These are phyloP conservation scores for Euleptes europaea DNA, from an alignment of 2,113 vertebrate genomes.

Conservation along the genomic window DNA sequence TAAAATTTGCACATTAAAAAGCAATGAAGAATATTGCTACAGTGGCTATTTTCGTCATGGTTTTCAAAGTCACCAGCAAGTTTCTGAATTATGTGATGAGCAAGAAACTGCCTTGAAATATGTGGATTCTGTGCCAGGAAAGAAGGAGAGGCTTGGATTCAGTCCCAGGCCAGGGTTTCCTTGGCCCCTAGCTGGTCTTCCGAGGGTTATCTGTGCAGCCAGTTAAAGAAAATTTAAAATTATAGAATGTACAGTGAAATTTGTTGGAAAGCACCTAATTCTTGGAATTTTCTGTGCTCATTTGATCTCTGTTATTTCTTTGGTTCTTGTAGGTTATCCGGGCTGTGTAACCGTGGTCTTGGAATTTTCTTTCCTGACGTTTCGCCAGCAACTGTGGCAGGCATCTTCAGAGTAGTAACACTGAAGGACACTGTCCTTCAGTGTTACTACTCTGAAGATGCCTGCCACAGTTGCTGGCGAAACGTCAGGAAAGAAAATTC, in stretches of 20 bases:
- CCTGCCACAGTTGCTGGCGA: too few relatives aligned
- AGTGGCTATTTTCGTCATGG: constrained; percentile 20
- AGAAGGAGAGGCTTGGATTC: background rate
- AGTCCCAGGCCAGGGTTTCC: background rate
- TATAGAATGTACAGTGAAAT: background rate
- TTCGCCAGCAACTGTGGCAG: too few relatives aligned
- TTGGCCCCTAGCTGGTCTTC: background rate
- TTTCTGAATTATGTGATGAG: background rate
- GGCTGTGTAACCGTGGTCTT: too few relatives aligned
- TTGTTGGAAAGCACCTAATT: constrained; percentile 5
- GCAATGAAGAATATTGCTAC: background rate
- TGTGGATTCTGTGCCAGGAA: rapidly evolving
- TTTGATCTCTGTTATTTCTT: too few relatives aligned
- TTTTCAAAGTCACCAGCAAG: constrained; percentile 37
- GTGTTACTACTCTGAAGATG: too few relatives aligned
- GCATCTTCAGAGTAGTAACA: too few relatives aligned
- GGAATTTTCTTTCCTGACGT: too few relatives aligned
- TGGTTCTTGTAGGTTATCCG: too few relatives aligned
- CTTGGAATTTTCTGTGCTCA: background rate
- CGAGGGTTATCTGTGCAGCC: constrained; percentile 15
- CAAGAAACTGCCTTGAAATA: rapidly evolving
- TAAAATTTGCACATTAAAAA: background rate
- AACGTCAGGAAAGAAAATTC: too few relatives aligned
- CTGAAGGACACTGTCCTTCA: too few relatives aligned
- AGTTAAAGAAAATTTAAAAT: constrained; percentile 17